These are phyloP conservation scores for Popillia japonica DNA, from an alignment of 1,140 invertebrate species.

Conservation along the genomic window DNA sequence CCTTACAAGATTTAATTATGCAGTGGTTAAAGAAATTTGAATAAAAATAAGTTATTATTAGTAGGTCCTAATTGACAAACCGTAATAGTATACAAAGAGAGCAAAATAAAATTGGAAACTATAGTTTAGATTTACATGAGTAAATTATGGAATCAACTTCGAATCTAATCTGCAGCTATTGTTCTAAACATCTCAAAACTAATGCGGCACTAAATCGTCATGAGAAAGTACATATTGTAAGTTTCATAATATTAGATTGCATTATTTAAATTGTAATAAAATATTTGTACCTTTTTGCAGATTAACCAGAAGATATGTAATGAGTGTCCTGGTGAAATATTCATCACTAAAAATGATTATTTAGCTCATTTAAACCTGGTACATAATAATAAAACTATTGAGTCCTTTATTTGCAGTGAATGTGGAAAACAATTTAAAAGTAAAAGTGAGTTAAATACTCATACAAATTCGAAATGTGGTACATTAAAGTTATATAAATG, in stretches of 20 bases:
- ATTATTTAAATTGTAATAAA: not conserved
- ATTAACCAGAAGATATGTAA: slow-evolving; percentile 47
- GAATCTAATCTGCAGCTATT: slow-evolving; percentile 34
- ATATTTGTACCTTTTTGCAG: not conserved
- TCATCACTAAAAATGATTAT: slow-evolving; percentile 48
- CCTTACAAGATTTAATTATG: too few relatives aligned
- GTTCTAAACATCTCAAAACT: slow-evolving; percentile 1
- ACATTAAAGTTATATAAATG: slow-evolving; percentile 54
- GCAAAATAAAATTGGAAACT: not conserved
- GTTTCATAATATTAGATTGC: not conserved
- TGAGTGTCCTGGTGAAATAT: slow-evolving; percentile 41
- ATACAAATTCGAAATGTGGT: slow-evolving; percentile 59
- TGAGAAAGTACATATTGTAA: slow-evolving; percentile 31
- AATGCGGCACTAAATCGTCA: not conserved
- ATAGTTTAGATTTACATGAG: not conserved
- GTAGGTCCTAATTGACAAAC: too few relatives aligned
- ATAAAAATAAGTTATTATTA: too few relatives aligned
- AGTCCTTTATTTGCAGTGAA: slow-evolving; percentile 55
- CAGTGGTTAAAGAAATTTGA: too few relatives aligned
- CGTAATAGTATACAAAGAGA: not conserved
- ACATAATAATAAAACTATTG: slow-evolving; percentile 50
- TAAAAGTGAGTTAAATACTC: slow-evolving; percentile 54
- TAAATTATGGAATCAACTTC: not conserved
- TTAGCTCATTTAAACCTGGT: slow-evolving; percentile 49
- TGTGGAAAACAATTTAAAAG: slow-evolving; percentile 59